A percentile compares a stretch with the other conserved stretches of the same genome.
Conservation (phyloP, 2,888 invertebrate species). For the Ennomos fuscantarius region DNA sequence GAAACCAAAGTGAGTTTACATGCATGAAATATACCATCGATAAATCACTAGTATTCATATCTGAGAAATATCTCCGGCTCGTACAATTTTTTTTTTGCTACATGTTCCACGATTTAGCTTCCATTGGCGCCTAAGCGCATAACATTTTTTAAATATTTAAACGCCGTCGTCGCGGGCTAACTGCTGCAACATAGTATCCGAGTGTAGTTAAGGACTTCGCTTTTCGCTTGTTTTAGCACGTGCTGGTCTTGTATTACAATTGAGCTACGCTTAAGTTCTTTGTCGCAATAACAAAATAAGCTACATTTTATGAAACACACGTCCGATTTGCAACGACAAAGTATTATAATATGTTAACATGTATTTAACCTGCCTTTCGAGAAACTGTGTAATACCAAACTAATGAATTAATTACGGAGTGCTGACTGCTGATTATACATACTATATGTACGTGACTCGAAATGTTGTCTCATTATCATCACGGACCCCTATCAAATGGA, state of each 20-base stretch:
- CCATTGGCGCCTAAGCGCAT: neutral
- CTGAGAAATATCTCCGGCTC: constrained; percentile 4
- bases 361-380: too few relatives aligned
- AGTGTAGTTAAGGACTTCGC: constrained; percentile 12
- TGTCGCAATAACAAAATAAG: constrained; percentile 9
- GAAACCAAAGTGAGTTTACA: too few relatives aligned
- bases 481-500: too few relatives aligned
- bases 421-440: too few relatives aligned
- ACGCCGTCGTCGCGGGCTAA: constrained; percentile 9
- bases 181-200: constrained; percentile 15
- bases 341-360: neutral
- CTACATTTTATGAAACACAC: neutral
- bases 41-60: neutral
- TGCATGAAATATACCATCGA: too few relatives aligned
- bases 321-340: neutral
- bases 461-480: too few relatives aligned
- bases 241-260: constrained; percentile 10
- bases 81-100: constrained; percentile 4
- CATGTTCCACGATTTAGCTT: constrained; percentile 4
- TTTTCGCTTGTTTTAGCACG: constrained; percentile 6
- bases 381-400: too few relatives aligned
- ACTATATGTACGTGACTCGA: too few relatives aligned
- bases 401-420: too few relatives aligned
- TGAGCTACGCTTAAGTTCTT: neutral
- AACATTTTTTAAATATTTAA: constrained; percentile 13